Evolutionary conservation across 2,113 vertebrate genomes (phyloP), one percentile per base, ranked within the genome.

Genomic region (Phycodurus eques): DNA sequence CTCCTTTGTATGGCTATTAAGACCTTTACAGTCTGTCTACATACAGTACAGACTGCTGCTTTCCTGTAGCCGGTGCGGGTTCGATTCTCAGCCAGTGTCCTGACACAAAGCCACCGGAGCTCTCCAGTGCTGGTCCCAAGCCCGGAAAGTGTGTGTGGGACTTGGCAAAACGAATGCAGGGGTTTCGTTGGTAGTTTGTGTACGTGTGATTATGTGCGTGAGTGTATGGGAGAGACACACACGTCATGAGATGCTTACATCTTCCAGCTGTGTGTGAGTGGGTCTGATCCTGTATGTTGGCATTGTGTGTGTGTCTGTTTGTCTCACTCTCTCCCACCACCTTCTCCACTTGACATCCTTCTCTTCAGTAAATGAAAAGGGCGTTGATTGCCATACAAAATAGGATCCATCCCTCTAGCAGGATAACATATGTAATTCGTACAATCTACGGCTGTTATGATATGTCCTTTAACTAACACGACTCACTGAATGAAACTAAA

Each of bases 131-230:
- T 61, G 31, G 59, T 61, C 59, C 27, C 31, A 35, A 61, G 59
- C 59, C 59, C 31, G 14, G 59, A 61, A 61, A 61, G 69, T 80
- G 89, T 88, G 88, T 89, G 87, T 87, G 84, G 87, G 86, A 92
- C 91, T 93, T 88, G 88, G 92, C 91, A 94, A 85, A 87, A 89
- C 74, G 90, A 86, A 91, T 88, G 88, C 66, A 86, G 90, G 93
- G 94, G 94, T 92, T 95, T 93, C 93, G 89, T 92, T 89, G 92
- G 92, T 92, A 91, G 85, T 88, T 78, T 76, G 82, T 94, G 94
- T 76, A 20, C 86, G 85, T 71, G 59, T 86, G 70, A n/a, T n/a
- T 71, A 59, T 86, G 69, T 62, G 67, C 59, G 72, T 67, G 51
- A 61, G 63, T 59, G 69, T 51, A 31, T 68, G 75, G 27, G 71